Conservation (phyloP, 2,113 vertebrate genomes). For the Equus przewalskii region DNA sequence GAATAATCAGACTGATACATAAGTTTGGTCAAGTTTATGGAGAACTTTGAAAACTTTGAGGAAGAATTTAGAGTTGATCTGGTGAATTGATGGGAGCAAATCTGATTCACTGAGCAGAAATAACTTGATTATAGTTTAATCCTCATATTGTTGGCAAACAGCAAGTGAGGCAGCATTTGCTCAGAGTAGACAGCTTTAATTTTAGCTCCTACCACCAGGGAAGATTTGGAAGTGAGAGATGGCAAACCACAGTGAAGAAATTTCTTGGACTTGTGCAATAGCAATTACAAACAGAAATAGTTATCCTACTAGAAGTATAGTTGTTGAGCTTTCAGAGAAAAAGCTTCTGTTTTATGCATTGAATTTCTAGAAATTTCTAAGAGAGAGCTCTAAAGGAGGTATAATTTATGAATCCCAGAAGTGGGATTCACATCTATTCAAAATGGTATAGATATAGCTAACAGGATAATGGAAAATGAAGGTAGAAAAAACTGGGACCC, state of each 20-base stretch:
- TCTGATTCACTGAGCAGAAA: not conserved
- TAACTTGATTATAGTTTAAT: not conserved
- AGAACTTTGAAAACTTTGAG: constrained; percentile 14
- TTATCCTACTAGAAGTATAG: not conserved
- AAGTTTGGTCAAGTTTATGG: not conserved
- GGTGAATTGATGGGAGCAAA: not conserved
- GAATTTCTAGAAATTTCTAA: not conserved
- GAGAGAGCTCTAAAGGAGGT: not conserved
- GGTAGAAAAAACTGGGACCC: not conserved
- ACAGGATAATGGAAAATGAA: not conserved
- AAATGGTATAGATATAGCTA: not conserved
- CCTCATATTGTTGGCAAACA: not conserved
- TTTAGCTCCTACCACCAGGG: not conserved
- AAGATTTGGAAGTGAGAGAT: not conserved
- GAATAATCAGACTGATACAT: not conserved
- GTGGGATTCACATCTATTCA: not conserved
- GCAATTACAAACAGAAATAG: not conserved
- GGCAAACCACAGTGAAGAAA: not conserved
- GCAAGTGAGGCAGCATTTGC: not conserved
- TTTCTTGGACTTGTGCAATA: not conserved
- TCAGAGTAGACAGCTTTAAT: not conserved
- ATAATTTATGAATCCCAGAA: not conserved
- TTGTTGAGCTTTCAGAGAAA: not conserved
- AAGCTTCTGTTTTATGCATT: not conserved
- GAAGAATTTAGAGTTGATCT: not conserved